These are phyloP conservation scores for Anaspis maculata DNA, from an alignment of 2,888 invertebrate species.

Conservation along the genomic window DNA sequence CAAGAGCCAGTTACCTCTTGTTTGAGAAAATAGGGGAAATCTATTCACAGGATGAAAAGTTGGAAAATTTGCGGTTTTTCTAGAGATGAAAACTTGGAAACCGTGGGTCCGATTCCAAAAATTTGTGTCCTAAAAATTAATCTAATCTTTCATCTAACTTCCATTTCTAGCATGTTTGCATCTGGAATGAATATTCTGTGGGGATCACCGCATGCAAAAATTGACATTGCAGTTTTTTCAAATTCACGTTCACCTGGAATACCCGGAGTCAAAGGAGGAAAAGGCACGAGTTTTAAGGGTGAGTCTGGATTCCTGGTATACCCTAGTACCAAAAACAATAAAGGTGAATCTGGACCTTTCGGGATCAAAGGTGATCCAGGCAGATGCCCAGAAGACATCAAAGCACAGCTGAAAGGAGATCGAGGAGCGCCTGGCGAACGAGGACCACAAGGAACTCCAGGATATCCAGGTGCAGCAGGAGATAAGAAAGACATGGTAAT, in stretches of 20 bases:
- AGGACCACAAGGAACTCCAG: constrained; percentile 54
- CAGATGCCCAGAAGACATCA: constrained; percentile 47
- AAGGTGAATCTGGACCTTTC: constrained; percentile 54
- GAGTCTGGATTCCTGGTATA: constrained; percentile 58
- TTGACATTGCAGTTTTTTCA: too few relatives aligned
- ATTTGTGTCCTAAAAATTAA: too few relatives aligned
- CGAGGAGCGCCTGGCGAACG: constrained; percentile 53
- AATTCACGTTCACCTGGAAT: constrained; percentile 59
- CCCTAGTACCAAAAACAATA: constrained; percentile 53
- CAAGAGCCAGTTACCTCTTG: too few relatives aligned
- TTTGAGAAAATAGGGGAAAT: too few relatives aligned
- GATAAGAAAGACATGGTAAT: constrained; percentile 53
- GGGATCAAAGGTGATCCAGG: constrained; percentile 58
- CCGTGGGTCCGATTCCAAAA: too few relatives aligned
- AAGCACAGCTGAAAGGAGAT: constrained; percentile 50
- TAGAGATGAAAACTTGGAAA: too few relatives aligned
- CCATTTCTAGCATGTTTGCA: too few relatives aligned
- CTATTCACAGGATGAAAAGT: too few relatives aligned
- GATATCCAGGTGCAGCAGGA: constrained; percentile 41
- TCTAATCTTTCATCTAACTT: too few relatives aligned
- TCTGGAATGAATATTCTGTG: too few relatives aligned
- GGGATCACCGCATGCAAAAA: too few relatives aligned
- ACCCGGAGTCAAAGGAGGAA: constrained; percentile 55
- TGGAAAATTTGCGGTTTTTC: too few relatives aligned
- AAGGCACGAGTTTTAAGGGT: constrained; percentile 67